Evolutionary conservation across 2,797 vertebrate genomes (phyloP), one percentile per base, ranked within the genome.

Genomic region (Argentina silus): DNA sequence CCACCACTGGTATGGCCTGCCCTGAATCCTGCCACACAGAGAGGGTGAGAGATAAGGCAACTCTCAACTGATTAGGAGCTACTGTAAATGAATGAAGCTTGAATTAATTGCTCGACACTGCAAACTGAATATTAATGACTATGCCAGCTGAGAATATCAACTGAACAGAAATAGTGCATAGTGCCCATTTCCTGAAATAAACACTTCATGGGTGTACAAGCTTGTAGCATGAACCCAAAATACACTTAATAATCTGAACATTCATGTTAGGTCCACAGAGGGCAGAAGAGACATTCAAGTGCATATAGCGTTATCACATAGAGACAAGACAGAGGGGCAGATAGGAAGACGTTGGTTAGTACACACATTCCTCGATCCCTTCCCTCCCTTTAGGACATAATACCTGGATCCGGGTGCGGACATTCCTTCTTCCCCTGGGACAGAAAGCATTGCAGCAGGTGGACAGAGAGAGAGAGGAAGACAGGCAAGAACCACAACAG

Each of bases 401-500:
- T 98, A 98, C 97, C 97, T 98, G 97, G 91, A 94, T 97, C 90
- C 96, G 96, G 68, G 95, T 91, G 91, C 97, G 96, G 78, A 96
- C 95, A 96, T 98, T 98, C 93, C 97, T 94, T 95, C 97, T 95
- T 95, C 96, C 97, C 96, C 97, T 98, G 96, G 93, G 93, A 94
- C 93, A 95, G 96, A 95, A 95, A 92, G 88, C 92, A 86, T 21
- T 19, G 91, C 90, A 92, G 93, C 74, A 70, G 87, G 89, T 86
- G 88, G 88, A 92, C 94, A 94, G 59, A 90, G 86, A 89, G 85
- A 50, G 55, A 86, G 93, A 94, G 93, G 90, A 89, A 95, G 92
- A 95, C 93, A 96, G 83, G 94, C 93, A 94, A 94, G 93, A 93
- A 89, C 91, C 91, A 96, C 93, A 94, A 95, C 92, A 93, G 93